phyloP scores from a whole-genome alignment of 2,888 invertebrate species.

The Drosophila pseudotakahashii region DNA sequence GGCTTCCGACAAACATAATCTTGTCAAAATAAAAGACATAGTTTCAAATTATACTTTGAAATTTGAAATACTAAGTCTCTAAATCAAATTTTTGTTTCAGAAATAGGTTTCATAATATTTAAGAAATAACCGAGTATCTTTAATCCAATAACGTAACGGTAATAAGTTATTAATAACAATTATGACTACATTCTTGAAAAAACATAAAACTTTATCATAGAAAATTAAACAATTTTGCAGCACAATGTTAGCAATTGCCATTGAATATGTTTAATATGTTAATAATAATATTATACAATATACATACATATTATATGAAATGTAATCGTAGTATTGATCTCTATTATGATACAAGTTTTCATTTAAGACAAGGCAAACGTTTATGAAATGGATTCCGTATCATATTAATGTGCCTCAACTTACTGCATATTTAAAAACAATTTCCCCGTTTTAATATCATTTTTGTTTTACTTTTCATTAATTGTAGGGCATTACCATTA shows the following conservation, averaged over 20 bases:
- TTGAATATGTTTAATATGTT: constrained; percentile 18
- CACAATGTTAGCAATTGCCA: constrained; percentile 48
- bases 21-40: too few relatives aligned
- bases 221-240: neutral
- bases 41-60: too few relatives aligned
- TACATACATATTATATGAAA: neutral
- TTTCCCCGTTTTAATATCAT: constrained; percentile 19
- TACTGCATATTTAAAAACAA: neutral
- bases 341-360: too few relatives aligned
- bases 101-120: neutral
- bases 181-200: neutral
- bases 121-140: neutral
- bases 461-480: constrained; percentile 14
- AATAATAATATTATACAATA: neutral
- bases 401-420: neutral
- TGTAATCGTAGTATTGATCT: neutral
- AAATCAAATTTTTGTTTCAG: too few relatives aligned
- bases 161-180: neutral
- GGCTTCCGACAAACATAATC: too few relatives aligned
- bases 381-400: neutral
- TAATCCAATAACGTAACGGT: neutral
- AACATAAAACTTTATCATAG: neutral
- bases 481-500: constrained; percentile 41
- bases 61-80: too few relatives aligned
- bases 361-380: neutral